Percentiles rank a stretch among this genome's conserved stretches.
Conservation (phyloP, 23 tunicate genomes). For the Halocynthia roretzi region DNA sequence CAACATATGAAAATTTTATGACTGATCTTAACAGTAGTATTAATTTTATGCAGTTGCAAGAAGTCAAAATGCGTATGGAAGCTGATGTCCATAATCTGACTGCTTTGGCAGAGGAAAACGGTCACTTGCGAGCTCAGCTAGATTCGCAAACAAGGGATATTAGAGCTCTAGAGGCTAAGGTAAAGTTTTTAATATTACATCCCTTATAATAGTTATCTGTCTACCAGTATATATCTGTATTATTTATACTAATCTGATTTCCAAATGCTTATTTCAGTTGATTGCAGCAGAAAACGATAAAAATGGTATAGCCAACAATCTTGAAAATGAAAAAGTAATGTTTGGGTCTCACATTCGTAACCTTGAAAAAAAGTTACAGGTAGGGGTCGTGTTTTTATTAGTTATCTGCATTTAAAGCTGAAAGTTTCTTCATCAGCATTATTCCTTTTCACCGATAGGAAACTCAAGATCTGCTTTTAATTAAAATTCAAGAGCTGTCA, state of each 20-base stretch:
- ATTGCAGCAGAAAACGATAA: slow-evolving; percentile 33
- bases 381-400: neutral
- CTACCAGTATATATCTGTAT: neutral
- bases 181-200: neutral
- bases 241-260: too few relatives aligned
- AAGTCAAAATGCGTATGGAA: slow-evolving; percentile 80
- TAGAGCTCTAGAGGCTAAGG: slow-evolving; percentile 36
- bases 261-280: slow-evolving; percentile 21
- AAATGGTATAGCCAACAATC: slow-evolving; percentile 31
- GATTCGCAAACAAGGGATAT: slow-evolving; percentile 28
- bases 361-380: slow-evolving; percentile 71
- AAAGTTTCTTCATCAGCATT: neutral
- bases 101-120: slow-evolving; percentile 56
- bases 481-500: slow-evolving; percentile 64
- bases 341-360: slow-evolving; percentile 43
- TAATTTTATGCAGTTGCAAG: slow-evolving; percentile 36
- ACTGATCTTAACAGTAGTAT: neutral
- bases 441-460: slow-evolving; percentile 24
- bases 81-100: slow-evolving; percentile 46
- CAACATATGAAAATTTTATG: too few relatives aligned
- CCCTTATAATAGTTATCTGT: neutral
- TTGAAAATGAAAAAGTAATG: slow-evolving; percentile 49
- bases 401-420: neutral
- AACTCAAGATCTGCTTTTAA: slow-evolving; percentile 78
- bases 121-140: slow-evolving; percentile 37